Evolutionary conservation across 92 coral and sea anemone species (phyloP), one percentile per base, ranked within the genome.

Genomic region (Muricea muricata): DNA sequence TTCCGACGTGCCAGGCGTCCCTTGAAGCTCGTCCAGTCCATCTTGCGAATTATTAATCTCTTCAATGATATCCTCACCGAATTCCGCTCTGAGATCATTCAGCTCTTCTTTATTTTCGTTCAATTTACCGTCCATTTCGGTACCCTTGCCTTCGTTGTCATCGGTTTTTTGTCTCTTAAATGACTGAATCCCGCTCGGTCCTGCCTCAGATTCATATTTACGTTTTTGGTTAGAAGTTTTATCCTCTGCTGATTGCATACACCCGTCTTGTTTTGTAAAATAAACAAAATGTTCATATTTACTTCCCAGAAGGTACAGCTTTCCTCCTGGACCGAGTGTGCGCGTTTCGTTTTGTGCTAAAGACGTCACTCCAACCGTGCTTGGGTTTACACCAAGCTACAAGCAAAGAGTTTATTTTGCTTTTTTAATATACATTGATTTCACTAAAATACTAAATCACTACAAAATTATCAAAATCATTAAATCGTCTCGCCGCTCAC

Each of bases 201-300:
- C 70, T 11, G 37, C 4, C 1, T 52, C 17, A 23, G 71, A 23
- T 58, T 78, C 83, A 23, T 24, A 20, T 58, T 34, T 56, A 52
- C 83, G 83, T 57, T 78, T 78, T 46, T 33, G 50, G n/a, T 57
- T 56, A 5, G 17, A 57, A 50, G 56, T 57, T 2, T 32, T 40
- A 9, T 37, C 34, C 11, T n/a, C 9, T 56, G 2, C 15, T 14
- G 24, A 20, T 26, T 32, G 55, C 2, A 56, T 37, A 17, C 54
- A 17, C 9, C 39, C 57, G 18, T 2, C 54, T 56, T 56, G 69
- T 78, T 56, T 56, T 37, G 61, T 78, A 78, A 78, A 78, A 39
- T 58, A 21, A 37, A 78, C 52, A 40, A 78, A 78, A 58, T 78
- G 83, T 41, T 78, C 83, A 28, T 78, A 78, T 78, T 78, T 78